These are phyloP conservation scores for Nomada lathburiana DNA, from an alignment of 2,888 invertebrate genomes.

Conservation along the genomic window DNA sequence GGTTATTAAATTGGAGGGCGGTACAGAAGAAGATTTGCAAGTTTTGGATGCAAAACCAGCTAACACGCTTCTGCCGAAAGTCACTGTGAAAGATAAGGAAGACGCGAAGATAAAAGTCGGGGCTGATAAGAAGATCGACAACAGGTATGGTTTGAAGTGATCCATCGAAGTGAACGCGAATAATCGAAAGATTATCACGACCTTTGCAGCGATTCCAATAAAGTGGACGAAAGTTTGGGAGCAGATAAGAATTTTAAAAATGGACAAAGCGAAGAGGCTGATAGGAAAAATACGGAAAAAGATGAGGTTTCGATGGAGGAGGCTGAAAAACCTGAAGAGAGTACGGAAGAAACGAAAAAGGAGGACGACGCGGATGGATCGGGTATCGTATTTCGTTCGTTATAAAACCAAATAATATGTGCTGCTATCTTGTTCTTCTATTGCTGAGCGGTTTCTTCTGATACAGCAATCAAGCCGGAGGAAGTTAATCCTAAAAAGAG, in stretches of 20 bases:
- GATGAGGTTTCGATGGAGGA: conserved; percentile 80
- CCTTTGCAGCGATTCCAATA: conserved; percentile 63
- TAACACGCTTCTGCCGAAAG: conserved; percentile 69
- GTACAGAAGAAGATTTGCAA: conserved; percentile 94
- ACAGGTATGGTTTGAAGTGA: conserved; percentile 55
- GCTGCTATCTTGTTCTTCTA: not conserved
- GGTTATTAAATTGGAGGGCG: conserved; percentile 98
- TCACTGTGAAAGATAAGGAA: conserved; percentile 74
- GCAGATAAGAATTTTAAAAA: conserved; percentile 84
- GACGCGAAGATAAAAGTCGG: conserved; percentile 68
- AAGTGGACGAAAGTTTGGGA: conserved; percentile 75
- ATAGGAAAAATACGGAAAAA: conserved; percentile 82
- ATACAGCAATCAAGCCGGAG: conserved; percentile 81
- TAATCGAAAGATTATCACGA: not conserved
- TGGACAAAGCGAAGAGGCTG: conserved; percentile 84
- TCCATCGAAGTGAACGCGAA: not conserved
- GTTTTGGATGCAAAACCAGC: conserved; percentile 88
- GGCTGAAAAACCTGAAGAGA: conserved; percentile 80
- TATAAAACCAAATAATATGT: not conserved
- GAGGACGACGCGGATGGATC: conserved; percentile 72
- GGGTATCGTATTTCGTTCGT: conserved; percentile 22
- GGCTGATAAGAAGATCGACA: conserved; percentile 75
- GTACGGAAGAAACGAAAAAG: conserved; percentile 77
- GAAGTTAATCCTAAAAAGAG: conserved; percentile 85
- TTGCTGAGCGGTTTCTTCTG: not conserved